These are phyloP conservation scores for Tenebrosternarchus preto DNA, from an alignment of 2,113 vertebrate genomes.

Conservation along the genomic window DNA sequence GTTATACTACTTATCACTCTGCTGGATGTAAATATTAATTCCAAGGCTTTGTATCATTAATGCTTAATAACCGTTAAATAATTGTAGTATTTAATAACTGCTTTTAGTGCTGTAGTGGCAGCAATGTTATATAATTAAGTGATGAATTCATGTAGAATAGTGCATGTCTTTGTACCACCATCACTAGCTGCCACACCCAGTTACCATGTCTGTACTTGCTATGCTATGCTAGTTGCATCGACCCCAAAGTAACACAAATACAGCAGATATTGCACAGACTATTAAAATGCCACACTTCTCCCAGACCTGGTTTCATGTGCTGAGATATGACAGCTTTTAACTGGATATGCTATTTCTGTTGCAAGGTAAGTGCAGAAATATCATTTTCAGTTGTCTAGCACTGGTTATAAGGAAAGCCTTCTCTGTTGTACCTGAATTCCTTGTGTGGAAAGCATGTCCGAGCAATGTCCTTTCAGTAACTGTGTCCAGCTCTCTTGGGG, in stretches of 20 bases:
- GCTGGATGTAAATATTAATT: not conserved
- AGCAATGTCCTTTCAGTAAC: not conserved
- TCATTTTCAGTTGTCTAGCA: not conserved
- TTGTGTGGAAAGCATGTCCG: not conserved
- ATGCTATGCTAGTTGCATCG: not conserved
- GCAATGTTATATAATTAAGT: not conserved
- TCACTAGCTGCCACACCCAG: conserved; percentile 30
- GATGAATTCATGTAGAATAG: not conserved
- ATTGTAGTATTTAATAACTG: too few relatives aligned
- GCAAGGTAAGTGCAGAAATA: not conserved
- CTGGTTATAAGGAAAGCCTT: not conserved
- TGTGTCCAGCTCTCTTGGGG: not conserved
- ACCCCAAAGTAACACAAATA: not conserved
- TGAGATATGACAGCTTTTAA: not conserved
- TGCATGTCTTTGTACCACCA: not conserved
- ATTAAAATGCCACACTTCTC: not conserved
- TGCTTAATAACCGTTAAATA: too few relatives aligned
- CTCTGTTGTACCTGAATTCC: not conserved
- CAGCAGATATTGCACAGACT: not conserved
- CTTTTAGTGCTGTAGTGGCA: not conserved
- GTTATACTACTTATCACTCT: not conserved
- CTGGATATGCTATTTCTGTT: not conserved
- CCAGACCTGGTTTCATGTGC: not conserved
- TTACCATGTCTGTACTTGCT: conserved; percentile 63
- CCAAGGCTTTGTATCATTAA: not conserved